These are phyloP conservation scores for Psammodynastes pulverulentus DNA, from an alignment of 2,113 vertebrate genomes.

Conservation along the genomic window DNA sequence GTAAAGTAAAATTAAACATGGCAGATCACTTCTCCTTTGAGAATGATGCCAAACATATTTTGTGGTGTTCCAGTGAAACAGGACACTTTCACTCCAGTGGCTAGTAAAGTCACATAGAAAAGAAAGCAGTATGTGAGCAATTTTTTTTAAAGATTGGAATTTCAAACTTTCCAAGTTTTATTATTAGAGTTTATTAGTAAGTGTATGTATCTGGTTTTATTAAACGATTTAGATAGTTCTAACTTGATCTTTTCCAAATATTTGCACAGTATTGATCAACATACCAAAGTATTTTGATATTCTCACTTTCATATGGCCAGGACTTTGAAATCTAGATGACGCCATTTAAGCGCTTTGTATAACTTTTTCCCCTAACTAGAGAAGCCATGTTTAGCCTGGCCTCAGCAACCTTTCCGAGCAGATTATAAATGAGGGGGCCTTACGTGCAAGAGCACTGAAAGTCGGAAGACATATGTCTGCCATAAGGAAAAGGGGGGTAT, in stretches of 20 bases:
- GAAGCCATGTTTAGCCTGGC: constrained; percentile 23
- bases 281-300: constrained; percentile 32
- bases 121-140: constrained; percentile 39
- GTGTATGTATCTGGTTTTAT: constrained; percentile 52
- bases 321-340: constrained; percentile 38
- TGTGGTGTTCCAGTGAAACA: constrained; percentile 55
- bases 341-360: constrained; percentile 18
- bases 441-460: background rate
- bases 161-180: constrained; percentile 42
- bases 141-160: constrained; percentile 47
- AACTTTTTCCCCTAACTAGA: constrained; percentile 22
- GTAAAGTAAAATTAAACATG: constrained; percentile 55
- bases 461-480: constrained; percentile 66
- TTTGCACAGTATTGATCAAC: constrained; percentile 29
- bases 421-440: constrained; percentile 50
- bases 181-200: constrained; percentile 50
- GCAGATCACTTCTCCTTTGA: constrained; percentile 54
- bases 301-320: constrained; percentile 39
- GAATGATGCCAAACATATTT: constrained; percentile 45
- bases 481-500: constrained; percentile 56
- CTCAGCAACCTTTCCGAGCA: constrained; percentile 32
- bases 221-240: constrained; percentile 53
- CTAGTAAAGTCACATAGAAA: constrained; percentile 61
- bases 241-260: constrained; percentile 56
- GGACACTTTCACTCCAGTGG: constrained; percentile 52